Percentiles rank a stretch among this genome's conserved stretches.
These are phyloP conservation scores for Phthorimaea operculella DNA, from an alignment of 1,140 invertebrate genomes.

Conservation along the genomic window DNA sequence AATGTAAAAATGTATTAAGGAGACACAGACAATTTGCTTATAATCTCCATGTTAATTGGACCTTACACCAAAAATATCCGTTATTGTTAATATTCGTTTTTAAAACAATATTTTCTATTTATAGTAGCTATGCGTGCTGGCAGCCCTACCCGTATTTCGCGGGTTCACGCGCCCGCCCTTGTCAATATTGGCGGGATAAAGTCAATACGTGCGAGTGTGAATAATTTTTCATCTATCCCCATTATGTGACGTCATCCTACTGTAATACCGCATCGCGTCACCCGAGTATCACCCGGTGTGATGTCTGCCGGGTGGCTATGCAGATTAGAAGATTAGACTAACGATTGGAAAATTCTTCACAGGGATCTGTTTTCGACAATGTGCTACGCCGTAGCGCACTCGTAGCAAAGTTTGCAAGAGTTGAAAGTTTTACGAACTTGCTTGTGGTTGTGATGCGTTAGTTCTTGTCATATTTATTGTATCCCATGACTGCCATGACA, in stretches of 20 bases:
- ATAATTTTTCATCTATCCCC: slow-evolving; percentile 61
- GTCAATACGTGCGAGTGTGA: slow-evolving; percentile 56
- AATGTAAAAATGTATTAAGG: no score
- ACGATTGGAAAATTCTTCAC: neutral
- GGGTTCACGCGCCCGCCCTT: slow-evolving; percentile 23
- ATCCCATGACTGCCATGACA: no score
- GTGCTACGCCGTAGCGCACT: no score
- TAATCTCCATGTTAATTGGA: no score
- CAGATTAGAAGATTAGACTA: neutral
- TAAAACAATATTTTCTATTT: no score
- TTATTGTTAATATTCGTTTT: neutral
- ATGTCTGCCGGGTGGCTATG: neutral
- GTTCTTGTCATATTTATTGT: no score
- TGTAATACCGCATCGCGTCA: neutral
- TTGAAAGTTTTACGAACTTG: no score
- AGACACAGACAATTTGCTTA: no score
- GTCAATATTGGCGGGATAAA: slow-evolving; percentile 44
- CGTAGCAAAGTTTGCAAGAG: no score
- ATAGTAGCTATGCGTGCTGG: neutral
- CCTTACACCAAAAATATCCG: no score
- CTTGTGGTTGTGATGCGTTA: no score
- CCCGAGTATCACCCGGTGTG: neutral
- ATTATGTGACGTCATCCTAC: slow-evolving; percentile 32
- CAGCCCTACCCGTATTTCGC: slow-evolving; percentile 10
- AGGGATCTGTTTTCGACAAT: neutral